Evolutionary conservation across 2,797 vertebrate species (phyloP).

Genomic region (Perodicticus potto): DNA sequence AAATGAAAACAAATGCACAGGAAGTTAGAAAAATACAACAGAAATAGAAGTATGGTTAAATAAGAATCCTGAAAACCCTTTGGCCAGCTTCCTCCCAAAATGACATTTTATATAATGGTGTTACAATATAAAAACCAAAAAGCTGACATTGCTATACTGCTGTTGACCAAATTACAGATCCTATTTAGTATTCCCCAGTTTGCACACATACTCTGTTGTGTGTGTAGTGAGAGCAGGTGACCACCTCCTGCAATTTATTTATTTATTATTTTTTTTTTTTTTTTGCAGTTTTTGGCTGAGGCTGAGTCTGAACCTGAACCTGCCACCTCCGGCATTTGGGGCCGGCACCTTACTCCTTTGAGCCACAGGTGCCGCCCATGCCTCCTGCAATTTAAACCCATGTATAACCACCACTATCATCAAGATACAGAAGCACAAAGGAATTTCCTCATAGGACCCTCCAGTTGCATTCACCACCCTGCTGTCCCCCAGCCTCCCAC

Average conservation of each 20-base stretch:
- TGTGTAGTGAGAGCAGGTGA: background rate
- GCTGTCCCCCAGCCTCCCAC: no score
- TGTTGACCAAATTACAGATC: background rate
- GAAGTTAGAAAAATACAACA: background rate
- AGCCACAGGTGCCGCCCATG: no score
- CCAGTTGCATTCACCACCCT: background rate
- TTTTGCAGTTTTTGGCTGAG: no score
- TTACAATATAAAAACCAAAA: background rate
- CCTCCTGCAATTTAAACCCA: background rate
- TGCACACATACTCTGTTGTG: background rate
- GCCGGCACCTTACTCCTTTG: no score
- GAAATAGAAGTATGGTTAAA: no score
- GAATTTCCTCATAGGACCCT: background rate
- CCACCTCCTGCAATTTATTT: no score
- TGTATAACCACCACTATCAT: background rate
- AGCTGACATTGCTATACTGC: background rate
- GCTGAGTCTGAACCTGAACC: no score
- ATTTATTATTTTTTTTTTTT: no score
- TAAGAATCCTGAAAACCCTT: background rate
- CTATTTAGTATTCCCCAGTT: background rate
- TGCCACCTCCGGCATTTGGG: no score
- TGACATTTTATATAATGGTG: accelerated
- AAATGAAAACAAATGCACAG: background rate
- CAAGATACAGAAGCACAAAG: background rate
- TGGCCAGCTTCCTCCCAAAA: background rate